phyloP scores from a whole-genome alignment of 2,888 invertebrate species.

The Andricus curvator region DNA sequence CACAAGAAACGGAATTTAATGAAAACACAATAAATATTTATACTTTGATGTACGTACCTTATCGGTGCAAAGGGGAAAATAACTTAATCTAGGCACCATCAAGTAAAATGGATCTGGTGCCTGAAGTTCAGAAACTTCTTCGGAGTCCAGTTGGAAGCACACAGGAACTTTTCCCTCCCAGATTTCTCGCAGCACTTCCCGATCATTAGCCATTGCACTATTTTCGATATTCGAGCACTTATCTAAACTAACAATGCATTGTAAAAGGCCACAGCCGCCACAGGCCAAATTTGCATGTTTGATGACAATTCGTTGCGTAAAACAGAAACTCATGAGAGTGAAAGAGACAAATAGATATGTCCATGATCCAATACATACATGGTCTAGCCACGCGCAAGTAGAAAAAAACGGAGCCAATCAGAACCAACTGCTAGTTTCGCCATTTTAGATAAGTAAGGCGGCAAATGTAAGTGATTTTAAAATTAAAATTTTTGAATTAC shows the following conservation, averaged over 20 bases:
- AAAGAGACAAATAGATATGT: no score
- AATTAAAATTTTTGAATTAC: no score
- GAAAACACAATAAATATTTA: not conserved
- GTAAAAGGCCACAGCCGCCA: not conserved
- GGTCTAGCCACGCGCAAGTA: no score
- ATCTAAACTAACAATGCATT: not conserved
- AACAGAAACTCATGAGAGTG: no score
- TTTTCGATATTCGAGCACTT: not conserved
- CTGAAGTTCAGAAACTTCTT: slow-evolving; percentile 93
- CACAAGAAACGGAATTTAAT: not conserved
- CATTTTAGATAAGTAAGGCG: no score
- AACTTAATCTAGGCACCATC: slow-evolving; percentile 95
- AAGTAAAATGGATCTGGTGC: slow-evolving; percentile 96
- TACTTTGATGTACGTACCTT: slow-evolving; percentile 83
- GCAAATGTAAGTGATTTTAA: no score
- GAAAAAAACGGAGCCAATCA: no score
- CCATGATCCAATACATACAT: no score
- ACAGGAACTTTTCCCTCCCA: slow-evolving; percentile 98
- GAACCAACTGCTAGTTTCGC: no score
- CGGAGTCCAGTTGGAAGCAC: slow-evolving; percentile 92
- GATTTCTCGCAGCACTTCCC: slow-evolving; percentile 95
- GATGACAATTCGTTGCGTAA: not conserved
- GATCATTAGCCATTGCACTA: slow-evolving; percentile 91
- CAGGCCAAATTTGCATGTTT: not conserved
- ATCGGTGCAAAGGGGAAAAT: slow-evolving; percentile 96